Percentiles rank a stretch among this genome's conserved stretches.
These are phyloP conservation scores for Rhopalosiphum padi DNA, from an alignment of 1,140 invertebrate species.

Conservation along the genomic window DNA sequence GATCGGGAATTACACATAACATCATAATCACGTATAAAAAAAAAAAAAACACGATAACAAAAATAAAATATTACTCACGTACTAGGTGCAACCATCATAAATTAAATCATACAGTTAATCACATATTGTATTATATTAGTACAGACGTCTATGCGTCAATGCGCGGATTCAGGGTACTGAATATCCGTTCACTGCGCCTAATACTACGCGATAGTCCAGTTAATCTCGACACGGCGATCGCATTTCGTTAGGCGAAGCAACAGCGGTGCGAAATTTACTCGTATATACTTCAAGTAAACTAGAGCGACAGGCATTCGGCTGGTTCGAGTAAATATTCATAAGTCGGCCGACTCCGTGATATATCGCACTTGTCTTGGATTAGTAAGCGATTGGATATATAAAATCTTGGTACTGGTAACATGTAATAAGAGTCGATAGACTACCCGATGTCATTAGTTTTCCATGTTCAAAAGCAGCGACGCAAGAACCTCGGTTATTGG, in stretches of 20 bases:
- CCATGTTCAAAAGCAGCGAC: background rate
- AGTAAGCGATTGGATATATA: no score
- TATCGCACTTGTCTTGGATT: no score
- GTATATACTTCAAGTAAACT: no score
- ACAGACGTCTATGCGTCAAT: background rate
- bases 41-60: background rate
- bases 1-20: no score
- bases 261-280: no score
- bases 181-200: no score
- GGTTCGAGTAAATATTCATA: background rate
- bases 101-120: background rate
- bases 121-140: background rate
- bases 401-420: background rate
- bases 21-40: no score
- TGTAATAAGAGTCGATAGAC: no score
- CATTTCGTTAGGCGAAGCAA: background rate
- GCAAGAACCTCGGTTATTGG: background rate
- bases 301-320: no score
- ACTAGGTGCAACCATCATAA: background rate
- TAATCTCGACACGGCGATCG: background rate
- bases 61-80: background rate
- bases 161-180: background rate
- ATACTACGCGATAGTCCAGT: background rate
- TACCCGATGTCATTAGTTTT: no score
- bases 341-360: background rate